Base-by-base conservation (phyloP, 2,113 vertebrate genomes). In the Anolis sagrei region DNA sequence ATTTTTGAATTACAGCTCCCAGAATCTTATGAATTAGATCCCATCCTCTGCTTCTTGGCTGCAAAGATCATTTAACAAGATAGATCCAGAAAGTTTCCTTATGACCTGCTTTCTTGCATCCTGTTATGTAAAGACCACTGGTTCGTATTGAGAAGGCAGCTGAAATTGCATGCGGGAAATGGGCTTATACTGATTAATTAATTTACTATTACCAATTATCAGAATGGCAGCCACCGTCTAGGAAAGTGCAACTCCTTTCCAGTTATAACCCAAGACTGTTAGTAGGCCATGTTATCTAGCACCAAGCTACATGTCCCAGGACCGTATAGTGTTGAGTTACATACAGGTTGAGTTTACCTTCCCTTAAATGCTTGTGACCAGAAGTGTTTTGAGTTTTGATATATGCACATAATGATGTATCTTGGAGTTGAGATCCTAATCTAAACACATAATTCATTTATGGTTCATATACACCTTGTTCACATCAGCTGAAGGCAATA, bases 11-110 rank as follows among this genome's bases (percentile, higher is more conserved):
- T 54, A 54, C 51, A 54, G 51, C 10, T 10, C 16, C 51, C 16
- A 14, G 10, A 2, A 14, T 54, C 39, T 49, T 19, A 25, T 66
- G 51, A 18, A 62, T 79, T 36, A 39, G 44, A 76, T 76, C n/a
- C 16, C 58, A 19, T 61, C 21, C 1, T 0, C 0, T 0, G 84
- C 74, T 82, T 72, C 51, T 66, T 21, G 16, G 21, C 84, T 49
- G 25, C 62, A 64, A 62, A 68, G 74, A 80, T 44, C 72, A 54
- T 4, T 51, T 39, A 39, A 4, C 32, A 34, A 7, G 23, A 18
- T 16, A 19, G 2, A 58, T 68, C 27, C 29, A 21, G 39, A 10
- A 68, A 79, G 58, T 36, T 79, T 10, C 34, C 61, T 79, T 8
- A 39, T 49, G 27, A 7, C 13, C 62, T 49, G 29, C 49, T n/a